phyloP scores from a whole-genome alignment of 2,113 vertebrate genomes.

The Cebidichthys violaceus region DNA sequence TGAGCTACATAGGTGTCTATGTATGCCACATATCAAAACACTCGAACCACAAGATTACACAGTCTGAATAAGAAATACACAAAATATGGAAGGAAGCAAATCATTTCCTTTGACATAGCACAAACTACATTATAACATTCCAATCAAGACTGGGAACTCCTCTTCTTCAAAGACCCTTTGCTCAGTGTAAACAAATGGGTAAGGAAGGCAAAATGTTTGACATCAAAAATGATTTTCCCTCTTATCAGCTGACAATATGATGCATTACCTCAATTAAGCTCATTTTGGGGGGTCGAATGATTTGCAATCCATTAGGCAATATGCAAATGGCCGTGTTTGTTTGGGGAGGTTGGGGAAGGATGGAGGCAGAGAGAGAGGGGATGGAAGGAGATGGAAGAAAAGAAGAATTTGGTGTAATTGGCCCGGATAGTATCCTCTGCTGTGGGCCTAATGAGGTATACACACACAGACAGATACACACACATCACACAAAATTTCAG shows the following conservation, averaged over 20 bases:
- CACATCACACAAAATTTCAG: constrained; percentile 29
- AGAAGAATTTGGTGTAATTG: constrained; percentile 65
- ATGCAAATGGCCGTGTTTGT: constrained; percentile 71
- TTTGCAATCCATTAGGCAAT: constrained; percentile 77
- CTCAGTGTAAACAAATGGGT: constrained; percentile 33
- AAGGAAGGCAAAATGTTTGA: constrained; percentile 45
- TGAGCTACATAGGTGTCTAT: neutral
- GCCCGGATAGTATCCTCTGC: constrained; percentile 51
- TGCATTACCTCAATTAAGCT: constrained; percentile 73
- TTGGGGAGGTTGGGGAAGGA: constrained; percentile 54
- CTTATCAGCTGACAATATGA: constrained; percentile 68
- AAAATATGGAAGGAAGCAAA: neutral
- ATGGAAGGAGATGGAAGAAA: constrained; percentile 21
- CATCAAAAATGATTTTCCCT: constrained; percentile 58
- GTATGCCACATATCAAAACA: neutral
- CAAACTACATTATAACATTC: constrained; percentile 17
- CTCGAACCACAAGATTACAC: neutral
- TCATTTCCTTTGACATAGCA: neutral
- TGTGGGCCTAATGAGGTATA: constrained; percentile 72
- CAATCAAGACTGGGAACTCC: neutral
- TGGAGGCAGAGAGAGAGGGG: constrained; percentile 22
- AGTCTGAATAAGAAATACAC: constrained; percentile 1
- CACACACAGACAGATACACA: constrained; percentile 30
- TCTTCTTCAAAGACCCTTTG: neutral
- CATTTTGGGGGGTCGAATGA: constrained; percentile 64